Percentiles rank a stretch among this genome's conserved stretches.
Conservation (phyloP, 2,113 vertebrate genomes). For the Odontophorus gujanensis region DNA sequence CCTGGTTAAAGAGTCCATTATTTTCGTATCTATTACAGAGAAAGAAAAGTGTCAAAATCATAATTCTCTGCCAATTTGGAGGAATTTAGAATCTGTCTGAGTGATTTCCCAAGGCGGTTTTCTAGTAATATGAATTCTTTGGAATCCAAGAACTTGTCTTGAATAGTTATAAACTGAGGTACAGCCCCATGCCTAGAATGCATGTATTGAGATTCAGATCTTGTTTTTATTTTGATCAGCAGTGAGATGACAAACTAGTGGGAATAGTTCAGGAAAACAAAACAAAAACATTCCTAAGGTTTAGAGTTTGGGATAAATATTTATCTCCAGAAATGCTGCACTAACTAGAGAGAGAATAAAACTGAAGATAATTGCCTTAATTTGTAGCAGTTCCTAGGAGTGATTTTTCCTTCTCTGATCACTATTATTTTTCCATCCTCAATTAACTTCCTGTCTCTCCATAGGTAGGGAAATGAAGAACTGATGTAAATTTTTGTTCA, state of each 20-base stretch:
- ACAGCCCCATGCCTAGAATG: not conserved
- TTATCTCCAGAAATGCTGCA: not conserved
- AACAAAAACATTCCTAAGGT: not conserved
- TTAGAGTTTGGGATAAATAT: not conserved
- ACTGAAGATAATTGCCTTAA: not conserved
- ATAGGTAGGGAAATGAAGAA: not conserved
- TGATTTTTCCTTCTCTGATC: not conserved
- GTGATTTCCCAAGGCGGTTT: not conserved
- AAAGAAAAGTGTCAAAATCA: not conserved
- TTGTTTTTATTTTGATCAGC: not conserved
- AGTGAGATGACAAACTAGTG: not conserved
- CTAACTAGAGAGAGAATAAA: not conserved
- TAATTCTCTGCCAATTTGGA: not conserved
- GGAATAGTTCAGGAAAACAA: not conserved
- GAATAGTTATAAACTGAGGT: not conserved
- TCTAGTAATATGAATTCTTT: not conserved
- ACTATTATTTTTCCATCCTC: not conserved
- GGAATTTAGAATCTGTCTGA: not conserved
- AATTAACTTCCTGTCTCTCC: not conserved
- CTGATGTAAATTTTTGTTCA: accelerated
- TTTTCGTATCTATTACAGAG: not conserved
- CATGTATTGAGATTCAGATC: not conserved
- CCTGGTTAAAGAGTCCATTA: not conserved
- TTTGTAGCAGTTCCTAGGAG: not conserved
- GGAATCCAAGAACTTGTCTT: not conserved